Evolutionary conservation across 2,113 vertebrate species (phyloP).

Genomic region (Platysternon megacephalum): DNA sequence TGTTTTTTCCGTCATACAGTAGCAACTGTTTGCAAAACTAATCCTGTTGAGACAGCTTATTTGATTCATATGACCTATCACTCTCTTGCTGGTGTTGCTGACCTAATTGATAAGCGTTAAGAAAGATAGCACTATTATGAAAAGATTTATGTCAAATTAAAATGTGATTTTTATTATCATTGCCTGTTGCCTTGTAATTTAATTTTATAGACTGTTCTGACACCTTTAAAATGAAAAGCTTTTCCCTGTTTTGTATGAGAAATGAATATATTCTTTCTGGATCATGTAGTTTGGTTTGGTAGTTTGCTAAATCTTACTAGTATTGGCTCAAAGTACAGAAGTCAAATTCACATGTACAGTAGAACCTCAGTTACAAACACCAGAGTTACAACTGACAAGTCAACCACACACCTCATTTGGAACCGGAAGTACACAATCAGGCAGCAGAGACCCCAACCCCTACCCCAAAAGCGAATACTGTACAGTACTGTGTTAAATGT

Average conservation of each 20-base stretch:
- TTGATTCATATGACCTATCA: constrained; percentile 1
- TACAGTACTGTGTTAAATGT: too few relatives aligned
- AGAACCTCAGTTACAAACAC: too few relatives aligned
- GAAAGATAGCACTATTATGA: not conserved
- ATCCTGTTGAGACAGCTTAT: constrained; percentile 4
- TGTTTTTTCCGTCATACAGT: not conserved
- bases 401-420: too few relatives aligned
- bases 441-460: too few relatives aligned
- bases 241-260: not conserved
- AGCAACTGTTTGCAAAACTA: constrained; percentile 18
- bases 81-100: not conserved
- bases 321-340: not conserved
- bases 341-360: fast-evolving
- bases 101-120: not conserved
- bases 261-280: not conserved
- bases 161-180: not conserved
- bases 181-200: not conserved
- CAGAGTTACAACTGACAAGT: too few relatives aligned
- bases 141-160: not conserved
- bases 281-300: not conserved
- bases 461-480: too few relatives aligned
- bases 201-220: not conserved
- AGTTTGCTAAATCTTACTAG: not conserved
- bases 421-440: too few relatives aligned
- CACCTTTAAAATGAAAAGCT: constrained; percentile 1